Evolutionary conservation across 2,113 vertebrate species (phyloP), one percentile per base, ranked within the genome.

Genomic region (Scopus umbretta): DNA sequence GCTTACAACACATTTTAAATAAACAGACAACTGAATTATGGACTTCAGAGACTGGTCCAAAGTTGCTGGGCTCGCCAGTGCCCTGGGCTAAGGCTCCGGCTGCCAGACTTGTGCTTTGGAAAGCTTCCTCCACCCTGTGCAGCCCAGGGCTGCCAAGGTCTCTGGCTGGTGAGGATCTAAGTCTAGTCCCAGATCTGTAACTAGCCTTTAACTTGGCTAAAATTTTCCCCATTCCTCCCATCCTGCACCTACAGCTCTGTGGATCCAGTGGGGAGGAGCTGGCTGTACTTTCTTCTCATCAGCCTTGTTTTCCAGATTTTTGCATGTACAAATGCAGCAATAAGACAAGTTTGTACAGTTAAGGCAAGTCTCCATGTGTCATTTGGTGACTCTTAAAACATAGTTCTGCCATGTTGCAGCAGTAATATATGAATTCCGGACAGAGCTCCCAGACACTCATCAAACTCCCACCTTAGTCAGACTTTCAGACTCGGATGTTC

Each of bases 11-110:
- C 45, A 1, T 81, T 85, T 79, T 26, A 79, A 80, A 84, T 53
- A 92, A 92, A 94, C 95, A 96, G 72, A 91, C 87, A 94, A 75
- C 62, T 72, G 93, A 96, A 94, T 96, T 87, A 96, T 36, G 92
- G 74, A 68, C 90, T 91, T 82, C 92, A 93, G 90, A 92, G 93
- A 1, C 66, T 45, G 66, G 59, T 52, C 80, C 63, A 36, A 82
- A 75, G 78, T 56, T 59, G 71, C 81, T 91, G 10, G 3, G 87
- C 58, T 53, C 87, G 73, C 74, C 66, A 53, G 78, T 1, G 36
- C 96, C 81, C 72, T 66, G 86, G 91, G 88, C 80, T 78, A 88
- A 59, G 79, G 72, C 92, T 94, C 70, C 1, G 3, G 74, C 73
- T 95, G 92, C 70, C 73, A 86, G 86, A n/a, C 29, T 59, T 5